phyloP scores from a whole-genome alignment of 2,888 invertebrate species.

The Hydrotaea diabolus region DNA sequence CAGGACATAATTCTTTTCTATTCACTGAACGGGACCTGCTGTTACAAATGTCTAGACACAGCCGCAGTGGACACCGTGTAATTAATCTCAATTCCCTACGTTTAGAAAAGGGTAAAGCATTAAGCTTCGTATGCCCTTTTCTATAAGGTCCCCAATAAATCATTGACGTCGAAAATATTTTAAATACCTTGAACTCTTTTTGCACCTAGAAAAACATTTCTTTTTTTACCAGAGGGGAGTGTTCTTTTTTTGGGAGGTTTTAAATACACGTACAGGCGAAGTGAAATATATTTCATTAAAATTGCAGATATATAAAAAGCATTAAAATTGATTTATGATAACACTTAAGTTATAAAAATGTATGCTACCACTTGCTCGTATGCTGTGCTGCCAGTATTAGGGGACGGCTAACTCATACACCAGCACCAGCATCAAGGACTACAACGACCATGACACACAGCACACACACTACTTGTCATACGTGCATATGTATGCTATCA shows the following conservation, averaged over 20 bases:
- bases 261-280: background rate
- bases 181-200: no score
- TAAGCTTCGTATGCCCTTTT: no score
- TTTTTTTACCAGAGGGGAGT: no score
- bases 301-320: slow-evolving; percentile 16
- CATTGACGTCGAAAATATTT: no score
- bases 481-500: background rate
- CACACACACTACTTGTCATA: slow-evolving; percentile 3
- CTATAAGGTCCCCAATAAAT: no score
- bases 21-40: no score
- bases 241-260: background rate
- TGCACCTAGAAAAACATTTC: no score
- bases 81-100: no score
- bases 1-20: no score
- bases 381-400: background rate
- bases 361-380: slow-evolving; percentile 19
- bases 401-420: background rate
- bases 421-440: background rate
- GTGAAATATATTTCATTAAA: background rate
- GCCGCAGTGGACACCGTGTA: no score
- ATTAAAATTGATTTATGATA: slow-evolving; percentile 49
- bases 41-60: no score
- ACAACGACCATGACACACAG: background rate
- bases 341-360: slow-evolving; percentile 28
- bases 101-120: no score